Conservation (phyloP, 2,113 vertebrate genomes). For the Bubo scandiacus region DNA sequence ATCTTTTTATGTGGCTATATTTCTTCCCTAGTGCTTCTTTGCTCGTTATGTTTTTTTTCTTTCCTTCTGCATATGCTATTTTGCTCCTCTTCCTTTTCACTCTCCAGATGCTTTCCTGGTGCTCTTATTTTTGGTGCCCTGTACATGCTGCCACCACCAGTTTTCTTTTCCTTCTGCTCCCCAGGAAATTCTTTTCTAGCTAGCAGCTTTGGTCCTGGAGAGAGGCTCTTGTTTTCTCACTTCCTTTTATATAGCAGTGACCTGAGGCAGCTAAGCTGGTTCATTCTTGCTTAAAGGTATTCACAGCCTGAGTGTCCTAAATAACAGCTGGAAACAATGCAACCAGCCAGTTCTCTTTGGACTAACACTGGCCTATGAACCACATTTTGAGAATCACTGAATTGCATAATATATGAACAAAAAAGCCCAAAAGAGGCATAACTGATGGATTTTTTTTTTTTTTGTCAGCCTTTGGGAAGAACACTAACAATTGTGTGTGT, state of each 20-base stretch:
- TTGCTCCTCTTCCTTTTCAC: constrained; percentile 14
- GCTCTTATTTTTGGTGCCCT: constrained; percentile 45
- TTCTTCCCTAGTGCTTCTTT: neutral
- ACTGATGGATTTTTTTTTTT: neutral
- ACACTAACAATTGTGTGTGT: neutral
- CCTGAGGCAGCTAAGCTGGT: constrained; percentile 60
- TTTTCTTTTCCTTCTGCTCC: constrained; percentile 52
- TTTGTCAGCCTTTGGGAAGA: constrained; percentile 14
- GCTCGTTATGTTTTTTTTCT: neutral
- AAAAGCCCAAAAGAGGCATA: constrained; percentile 57
- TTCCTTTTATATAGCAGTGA: constrained; percentile 59
- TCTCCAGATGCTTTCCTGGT: constrained; percentile 43
- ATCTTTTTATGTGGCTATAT: neutral
- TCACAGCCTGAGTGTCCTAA: constrained; percentile 64
- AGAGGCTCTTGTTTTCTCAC: constrained; percentile 62
- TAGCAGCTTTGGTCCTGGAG: constrained; percentile 62
- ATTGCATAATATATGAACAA: constrained; percentile 60
- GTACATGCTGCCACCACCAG: constrained; percentile 32
- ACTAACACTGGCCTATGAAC: constrained; percentile 53
- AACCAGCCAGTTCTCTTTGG: constrained; percentile 60
- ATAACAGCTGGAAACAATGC: constrained; percentile 70
- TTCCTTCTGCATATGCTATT: constrained; percentile 4
- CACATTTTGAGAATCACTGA: constrained; percentile 59
- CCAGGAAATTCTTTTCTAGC: constrained; percentile 64
- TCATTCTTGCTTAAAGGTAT: constrained; percentile 65